Evolutionary conservation across 37 sponge, comb jelly and placozoan genomes (phyloP), one percentile per base, ranked within the genome.

Genomic region (Chondrilla cf. caribensis): DNA sequence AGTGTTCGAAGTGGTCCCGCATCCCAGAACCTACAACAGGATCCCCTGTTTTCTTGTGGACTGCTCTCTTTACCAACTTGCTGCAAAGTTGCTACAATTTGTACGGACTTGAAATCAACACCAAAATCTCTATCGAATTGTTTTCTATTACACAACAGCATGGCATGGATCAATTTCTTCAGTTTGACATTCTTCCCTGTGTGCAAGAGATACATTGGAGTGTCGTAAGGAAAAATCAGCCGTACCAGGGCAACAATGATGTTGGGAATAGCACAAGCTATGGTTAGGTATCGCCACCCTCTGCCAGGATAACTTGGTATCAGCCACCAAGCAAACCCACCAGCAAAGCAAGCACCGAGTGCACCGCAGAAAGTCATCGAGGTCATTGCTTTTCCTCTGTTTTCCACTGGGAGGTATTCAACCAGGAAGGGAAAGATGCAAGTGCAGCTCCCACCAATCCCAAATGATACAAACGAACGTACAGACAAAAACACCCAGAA

Each of bases 281-380:
- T 58, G 11, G 59, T 58, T 9, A 79, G 58, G 38, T 58, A 58
- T 17, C 79, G 58, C 79, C 79, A 79, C 0, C 79, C 79, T 5
- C 29, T 67, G 2, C 18, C 44, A 14, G 55, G 54, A 70, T 85
- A 89, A 3, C 72, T 85, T 3, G 89, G 81, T 22, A 89, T 72
- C 38, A 84, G 59, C 89, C 89, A 89, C 85, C 85, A 89, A 0
- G 89, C 85, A 29, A 89, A 38, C 3, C 89, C 89, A 41, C 57
- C 85, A n/a, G 82, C 24, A 2, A 33, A 47, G 41, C 82, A 81
- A 28, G 81, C 24, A 77, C 85, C 89, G 6, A 84, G 8, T 0
- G 85, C 79, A 39, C 58, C 66, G 22, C 77, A 43, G 0, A 89
- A 31, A 14, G 29, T 75, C 17, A 79, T 31, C 19, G 58, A 67